These are phyloP conservation scores for Zootoca vivipara DNA, from an alignment of 2,113 vertebrate species.

Conservation along the genomic window DNA sequence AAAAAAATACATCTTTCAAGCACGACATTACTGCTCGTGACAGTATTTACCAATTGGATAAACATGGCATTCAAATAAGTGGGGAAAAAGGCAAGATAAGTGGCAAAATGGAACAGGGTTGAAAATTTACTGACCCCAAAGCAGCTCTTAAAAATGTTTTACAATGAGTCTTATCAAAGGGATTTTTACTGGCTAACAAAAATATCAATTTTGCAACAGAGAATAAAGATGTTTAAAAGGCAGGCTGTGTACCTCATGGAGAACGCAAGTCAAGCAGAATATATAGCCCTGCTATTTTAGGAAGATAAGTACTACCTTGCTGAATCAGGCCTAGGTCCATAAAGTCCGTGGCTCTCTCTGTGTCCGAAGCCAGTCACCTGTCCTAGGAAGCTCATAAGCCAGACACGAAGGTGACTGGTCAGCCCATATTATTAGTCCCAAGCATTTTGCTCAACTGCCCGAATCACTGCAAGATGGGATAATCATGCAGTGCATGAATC, in stretches of 20 bases:
- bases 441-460: not conserved
- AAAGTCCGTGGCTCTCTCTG: not conserved
- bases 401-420: not conserved
- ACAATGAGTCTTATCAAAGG: not conserved
- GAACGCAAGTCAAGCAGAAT: no score
- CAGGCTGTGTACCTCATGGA: not conserved
- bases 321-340: not conserved
- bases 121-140: constrained; percentile 6
- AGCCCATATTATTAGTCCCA: not conserved
- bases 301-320: not conserved
- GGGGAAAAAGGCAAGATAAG: not conserved
- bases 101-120: not conserved
- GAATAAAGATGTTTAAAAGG: not conserved
- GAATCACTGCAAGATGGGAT: not conserved
- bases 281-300: not conserved
- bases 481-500: not conserved
- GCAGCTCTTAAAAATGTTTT: constrained; percentile 6
- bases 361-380: not conserved
- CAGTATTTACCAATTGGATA: constrained; percentile 28
- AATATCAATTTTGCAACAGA: not conserved
- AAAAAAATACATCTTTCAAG: constrained; percentile 25
- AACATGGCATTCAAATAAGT: not conserved
- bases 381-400: not conserved
- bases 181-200: not conserved
- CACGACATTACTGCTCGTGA: constrained; percentile 18